Conservation (phyloP, 2,797 vertebrate genomes). For the Lophius americanus region DNA sequence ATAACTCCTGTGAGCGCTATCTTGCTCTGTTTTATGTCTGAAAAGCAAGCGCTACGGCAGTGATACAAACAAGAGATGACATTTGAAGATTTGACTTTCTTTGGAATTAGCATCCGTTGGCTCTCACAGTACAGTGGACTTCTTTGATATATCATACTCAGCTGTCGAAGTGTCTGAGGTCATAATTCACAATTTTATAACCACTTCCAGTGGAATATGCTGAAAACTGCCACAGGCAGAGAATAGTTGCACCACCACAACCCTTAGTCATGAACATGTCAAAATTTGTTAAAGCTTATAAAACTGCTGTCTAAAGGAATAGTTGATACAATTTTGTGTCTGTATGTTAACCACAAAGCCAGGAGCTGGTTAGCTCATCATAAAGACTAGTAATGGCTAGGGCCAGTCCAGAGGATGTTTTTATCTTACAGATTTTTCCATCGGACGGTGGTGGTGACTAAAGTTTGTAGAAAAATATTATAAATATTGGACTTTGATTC, state of each 20-base stretch:
- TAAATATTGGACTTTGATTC: too few relatives aligned
- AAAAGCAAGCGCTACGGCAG: conserved; percentile 29
- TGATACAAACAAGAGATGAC: conserved; percentile 38
- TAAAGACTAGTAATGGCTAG: background rate
- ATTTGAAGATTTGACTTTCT: conserved; percentile 28
- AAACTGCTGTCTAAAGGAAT: background rate
- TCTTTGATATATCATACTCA: conserved; percentile 20
- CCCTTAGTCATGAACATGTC: conserved; percentile 20
- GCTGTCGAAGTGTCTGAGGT: conserved; percentile 23
- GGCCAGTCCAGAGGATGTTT: too few relatives aligned
- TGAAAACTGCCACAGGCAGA: conserved; percentile 28
- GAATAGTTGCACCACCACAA: conserved; percentile 13
- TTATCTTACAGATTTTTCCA: too few relatives aligned
- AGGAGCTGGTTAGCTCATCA: conserved; percentile 1
- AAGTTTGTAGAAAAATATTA: too few relatives aligned
- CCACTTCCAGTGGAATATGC: conserved; percentile 52
- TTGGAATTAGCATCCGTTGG: conserved; percentile 18
- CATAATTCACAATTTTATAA: conserved; percentile 53
- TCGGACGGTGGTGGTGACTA: too few relatives aligned
- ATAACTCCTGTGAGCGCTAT: conserved; percentile 64
- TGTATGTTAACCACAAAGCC: background rate
- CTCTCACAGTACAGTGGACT: conserved; percentile 25
- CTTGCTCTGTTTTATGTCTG: conserved; percentile 33
- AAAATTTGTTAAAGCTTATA: conserved; percentile 32
- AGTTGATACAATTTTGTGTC: too few relatives aligned